These are phyloP conservation scores for Setipinna tenuifilis DNA, from an alignment of 2,797 vertebrate species.

Conservation along the genomic window DNA sequence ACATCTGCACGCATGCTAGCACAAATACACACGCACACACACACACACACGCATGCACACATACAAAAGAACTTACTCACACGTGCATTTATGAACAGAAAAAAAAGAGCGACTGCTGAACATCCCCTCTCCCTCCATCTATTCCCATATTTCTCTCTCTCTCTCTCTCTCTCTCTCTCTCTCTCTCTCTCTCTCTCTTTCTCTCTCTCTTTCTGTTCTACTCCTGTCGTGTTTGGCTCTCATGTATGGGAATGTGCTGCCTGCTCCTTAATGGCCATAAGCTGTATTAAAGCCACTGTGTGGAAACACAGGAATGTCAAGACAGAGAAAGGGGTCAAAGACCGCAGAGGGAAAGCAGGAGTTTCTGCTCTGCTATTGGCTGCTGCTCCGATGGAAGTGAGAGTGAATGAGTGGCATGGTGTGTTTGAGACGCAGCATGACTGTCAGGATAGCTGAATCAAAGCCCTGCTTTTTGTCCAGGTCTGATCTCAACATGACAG, in stretches of 20 bases:
- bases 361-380: slow-evolving; percentile 55
- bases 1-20: background rate
- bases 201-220: background rate
- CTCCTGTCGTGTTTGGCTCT: background rate
- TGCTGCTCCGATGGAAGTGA: slow-evolving; percentile 28
- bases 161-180: slow-evolving; percentile 20
- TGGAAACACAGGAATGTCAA: slow-evolving; percentile 24
- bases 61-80: background rate
- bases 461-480: slow-evolving; percentile 66
- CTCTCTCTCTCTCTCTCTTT: slow-evolving; percentile 30
- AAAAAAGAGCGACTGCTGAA: background rate
- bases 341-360: background rate
- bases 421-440: slow-evolving; percentile 22
- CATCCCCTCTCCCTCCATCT: background rate
- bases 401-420: slow-evolving; percentile 16
- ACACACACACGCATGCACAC: background rate
- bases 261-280: background rate
- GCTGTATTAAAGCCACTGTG: slow-evolving; percentile 38
- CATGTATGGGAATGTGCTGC: slow-evolving; percentile 8
- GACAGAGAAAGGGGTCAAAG: background rate
- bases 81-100: background rate
- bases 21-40: background rate
- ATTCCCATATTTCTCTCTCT: slow-evolving; percentile 16
- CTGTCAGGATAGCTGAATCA: slow-evolving; percentile 55
- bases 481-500: slow-evolving; percentile 64